Evolutionary conservation across 2,113 vertebrate species (phyloP).

Genomic region (Poicephalus meyeri): DNA sequence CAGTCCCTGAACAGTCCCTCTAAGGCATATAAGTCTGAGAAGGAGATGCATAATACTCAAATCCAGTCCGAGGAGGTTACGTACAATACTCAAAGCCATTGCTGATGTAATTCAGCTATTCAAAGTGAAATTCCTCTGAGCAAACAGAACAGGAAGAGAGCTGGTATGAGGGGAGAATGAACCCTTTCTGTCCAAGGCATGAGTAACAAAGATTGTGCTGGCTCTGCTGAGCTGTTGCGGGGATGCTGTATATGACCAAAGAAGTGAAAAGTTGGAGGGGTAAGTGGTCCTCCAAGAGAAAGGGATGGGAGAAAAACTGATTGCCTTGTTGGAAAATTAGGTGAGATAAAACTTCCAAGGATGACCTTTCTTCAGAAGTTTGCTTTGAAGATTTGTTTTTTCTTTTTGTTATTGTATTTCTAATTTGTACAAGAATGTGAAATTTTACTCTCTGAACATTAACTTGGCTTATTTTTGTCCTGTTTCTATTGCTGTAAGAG

Average conservation of each 20-base stretch:
- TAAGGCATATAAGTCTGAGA: background rate
- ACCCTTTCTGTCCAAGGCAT: background rate
- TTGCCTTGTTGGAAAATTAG: background rate
- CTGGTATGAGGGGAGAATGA: background rate
- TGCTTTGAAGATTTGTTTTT: background rate
- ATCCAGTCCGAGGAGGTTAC: background rate
- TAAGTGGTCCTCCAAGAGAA: background rate
- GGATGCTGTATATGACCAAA: fast-evolving
- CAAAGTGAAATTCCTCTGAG: background rate
- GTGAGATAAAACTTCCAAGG: background rate
- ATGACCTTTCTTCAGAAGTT: background rate
- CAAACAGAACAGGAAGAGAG: background rate
- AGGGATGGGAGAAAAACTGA: background rate
- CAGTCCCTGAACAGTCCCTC: background rate
- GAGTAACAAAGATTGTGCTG: background rate
- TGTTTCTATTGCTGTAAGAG: background rate
- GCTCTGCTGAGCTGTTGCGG: background rate
- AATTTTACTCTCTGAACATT: background rate
- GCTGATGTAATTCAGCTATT: background rate
- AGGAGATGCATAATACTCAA: background rate
- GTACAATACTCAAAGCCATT: background rate
- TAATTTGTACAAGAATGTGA: background rate
- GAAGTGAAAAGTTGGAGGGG: background rate
- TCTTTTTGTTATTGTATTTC: background rate
- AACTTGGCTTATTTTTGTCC: background rate